Percentiles rank a stretch among this genome's conserved stretches.
These are phyloP conservation scores for Callyntrura sp. DNA, from an alignment of 2,888 invertebrate species.

Conservation along the genomic window DNA sequence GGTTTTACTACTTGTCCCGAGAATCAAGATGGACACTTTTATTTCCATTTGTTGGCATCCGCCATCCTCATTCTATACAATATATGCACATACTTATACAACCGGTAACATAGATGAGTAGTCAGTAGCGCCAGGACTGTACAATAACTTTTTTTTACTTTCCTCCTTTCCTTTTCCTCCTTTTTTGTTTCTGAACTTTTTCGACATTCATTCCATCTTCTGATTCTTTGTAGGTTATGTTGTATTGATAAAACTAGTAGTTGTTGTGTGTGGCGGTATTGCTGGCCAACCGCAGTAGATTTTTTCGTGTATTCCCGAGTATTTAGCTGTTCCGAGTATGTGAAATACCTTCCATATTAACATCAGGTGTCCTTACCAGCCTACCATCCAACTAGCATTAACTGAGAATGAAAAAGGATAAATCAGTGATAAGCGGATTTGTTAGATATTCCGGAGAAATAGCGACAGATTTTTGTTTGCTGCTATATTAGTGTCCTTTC, in stretches of 20 bases:
- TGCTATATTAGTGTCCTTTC: slow-evolving; percentile 15
- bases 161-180: slow-evolving; percentile 13
- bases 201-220: slow-evolving; percentile 19
- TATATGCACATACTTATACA: background rate
- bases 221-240: slow-evolving; percentile 22
- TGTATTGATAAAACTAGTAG: slow-evolving; percentile 3
- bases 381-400: slow-evolving; percentile 70
- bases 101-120: background rate
- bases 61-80: slow-evolving; percentile 35
- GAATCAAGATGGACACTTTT: slow-evolving; percentile 75
- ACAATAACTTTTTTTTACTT: slow-evolving; percentile 61
- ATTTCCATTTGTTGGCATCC: slow-evolving; percentile 76
- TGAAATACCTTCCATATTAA: slow-evolving; percentile 62
- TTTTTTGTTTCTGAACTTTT: slow-evolving; percentile 63
- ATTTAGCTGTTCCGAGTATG: slow-evolving; percentile 53
- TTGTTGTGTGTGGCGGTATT: background rate
- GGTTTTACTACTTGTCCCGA: slow-evolving; percentile 56
- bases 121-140: background rate
- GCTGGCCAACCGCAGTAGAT: slow-evolving; percentile 20
- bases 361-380: slow-evolving; percentile 76
- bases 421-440: slow-evolving; percentile 78
- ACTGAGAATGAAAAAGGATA: slow-evolving; percentile 73
- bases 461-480: slow-evolving; percentile 51
- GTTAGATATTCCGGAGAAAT: slow-evolving; percentile 50
- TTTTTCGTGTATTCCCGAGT: slow-evolving; percentile 47